phyloP scores from a whole-genome alignment of 2,113 vertebrate species.

The Apodemus sylvaticus region DNA sequence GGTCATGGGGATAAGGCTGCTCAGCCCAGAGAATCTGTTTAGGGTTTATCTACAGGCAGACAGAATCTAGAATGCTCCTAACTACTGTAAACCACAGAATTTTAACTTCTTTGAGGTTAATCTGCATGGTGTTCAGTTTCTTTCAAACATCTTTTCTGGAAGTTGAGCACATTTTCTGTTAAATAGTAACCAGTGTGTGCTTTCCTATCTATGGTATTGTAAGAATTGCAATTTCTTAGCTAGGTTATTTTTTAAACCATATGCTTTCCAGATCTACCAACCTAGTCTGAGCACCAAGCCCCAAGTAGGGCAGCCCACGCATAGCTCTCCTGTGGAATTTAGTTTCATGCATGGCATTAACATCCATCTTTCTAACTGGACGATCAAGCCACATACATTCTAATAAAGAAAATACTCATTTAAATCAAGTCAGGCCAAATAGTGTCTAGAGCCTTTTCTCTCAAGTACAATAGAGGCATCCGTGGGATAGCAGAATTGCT shows the following conservation, averaged over 20 bases:
- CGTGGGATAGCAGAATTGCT: background rate
- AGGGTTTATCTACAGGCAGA: background rate
- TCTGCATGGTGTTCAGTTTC: background rate
- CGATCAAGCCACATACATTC: background rate
- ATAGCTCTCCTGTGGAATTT: constrained; percentile 27
- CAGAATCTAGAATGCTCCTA: background rate
- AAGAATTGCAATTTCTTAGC: background rate
- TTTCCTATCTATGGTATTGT: background rate
- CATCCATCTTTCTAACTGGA: constrained; percentile 14
- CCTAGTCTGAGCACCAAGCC: background rate
- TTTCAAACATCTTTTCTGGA: constrained; percentile 27
- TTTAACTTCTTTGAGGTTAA: constrained; percentile 13
- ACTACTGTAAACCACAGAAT: background rate
- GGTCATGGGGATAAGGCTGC: no score
- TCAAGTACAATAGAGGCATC: background rate
- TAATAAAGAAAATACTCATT: background rate
- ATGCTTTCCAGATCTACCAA: background rate
- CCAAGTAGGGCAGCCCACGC: background rate
- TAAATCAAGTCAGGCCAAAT: background rate
- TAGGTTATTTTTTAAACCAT: background rate
- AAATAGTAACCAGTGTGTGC: background rate
- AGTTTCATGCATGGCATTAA: constrained; percentile 24
- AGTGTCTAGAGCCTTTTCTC: background rate
- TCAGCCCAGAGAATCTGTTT: background rate
- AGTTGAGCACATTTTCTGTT: background rate